phyloP scores from a whole-genome alignment of 2,888 invertebrate species.

The Darwinula stevensoni region DNA sequence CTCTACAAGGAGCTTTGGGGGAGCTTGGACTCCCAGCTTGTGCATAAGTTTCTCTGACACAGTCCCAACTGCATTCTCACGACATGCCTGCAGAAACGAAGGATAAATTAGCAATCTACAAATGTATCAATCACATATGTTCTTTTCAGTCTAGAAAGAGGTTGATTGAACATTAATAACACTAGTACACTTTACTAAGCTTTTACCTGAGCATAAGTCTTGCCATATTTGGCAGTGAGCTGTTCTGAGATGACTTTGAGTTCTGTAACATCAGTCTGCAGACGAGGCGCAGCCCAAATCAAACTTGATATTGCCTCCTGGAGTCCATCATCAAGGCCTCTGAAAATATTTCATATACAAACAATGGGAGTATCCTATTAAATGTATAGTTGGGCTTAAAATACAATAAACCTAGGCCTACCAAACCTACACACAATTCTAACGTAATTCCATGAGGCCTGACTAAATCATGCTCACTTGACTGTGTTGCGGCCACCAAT shows the following conservation, averaged over 20 bases:
- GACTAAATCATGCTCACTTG: too few relatives aligned
- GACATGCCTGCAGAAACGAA: slow-evolving; percentile 26
- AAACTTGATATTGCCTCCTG: slow-evolving; percentile 81
- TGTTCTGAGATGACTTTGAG: slow-evolving; percentile 38
- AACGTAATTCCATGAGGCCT: too few relatives aligned
- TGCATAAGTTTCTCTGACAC: slow-evolving; percentile 74
- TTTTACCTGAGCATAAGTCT: slow-evolving; percentile 46
- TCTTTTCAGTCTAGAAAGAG: too few relatives aligned
- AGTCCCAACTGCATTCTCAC: slow-evolving; percentile 44
- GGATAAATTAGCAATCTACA: too few relatives aligned
- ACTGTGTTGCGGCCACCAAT: too few relatives aligned
- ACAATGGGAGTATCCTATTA: not conserved
- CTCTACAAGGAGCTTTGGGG: slow-evolving; percentile 79
- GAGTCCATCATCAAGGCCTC: slow-evolving; percentile 63
- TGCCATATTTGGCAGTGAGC: slow-evolving; percentile 69
- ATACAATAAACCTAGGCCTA: too few relatives aligned
- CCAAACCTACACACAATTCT: too few relatives aligned
- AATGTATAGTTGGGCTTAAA: too few relatives aligned
- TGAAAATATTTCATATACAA: slow-evolving; percentile 13
- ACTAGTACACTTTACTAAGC: too few relatives aligned
- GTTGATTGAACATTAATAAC: too few relatives aligned
- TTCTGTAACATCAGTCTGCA: slow-evolving; percentile 24
- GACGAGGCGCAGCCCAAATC: slow-evolving; percentile 87
- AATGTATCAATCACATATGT: too few relatives aligned
- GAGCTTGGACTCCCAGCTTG: slow-evolving; percentile 75